Percentiles rank a stretch among this genome's conserved stretches.
phyloP scores from a whole-genome alignment of 2,888 invertebrate genomes.

The Boloria selene region DNA sequence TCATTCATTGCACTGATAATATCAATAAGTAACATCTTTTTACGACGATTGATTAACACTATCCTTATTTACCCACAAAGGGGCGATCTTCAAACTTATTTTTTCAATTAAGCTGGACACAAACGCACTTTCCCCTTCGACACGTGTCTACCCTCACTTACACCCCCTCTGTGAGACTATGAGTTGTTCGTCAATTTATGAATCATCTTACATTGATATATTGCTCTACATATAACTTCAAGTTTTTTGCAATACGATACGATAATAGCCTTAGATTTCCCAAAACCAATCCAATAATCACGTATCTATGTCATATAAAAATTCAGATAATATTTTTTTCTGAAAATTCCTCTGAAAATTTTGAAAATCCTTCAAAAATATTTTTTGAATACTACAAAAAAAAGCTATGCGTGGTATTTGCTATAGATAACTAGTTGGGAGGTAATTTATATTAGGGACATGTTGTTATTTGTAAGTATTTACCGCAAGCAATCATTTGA shows the following conservation, averaged over 20 bases:
- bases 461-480: no score
- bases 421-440: no score
- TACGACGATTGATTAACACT: constrained; percentile 21
- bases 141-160: constrained; percentile 69
- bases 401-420: no score
- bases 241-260: background rate
- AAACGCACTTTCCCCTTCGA: constrained; percentile 70
- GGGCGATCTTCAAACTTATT: constrained; percentile 54
- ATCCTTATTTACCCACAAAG: constrained; percentile 32
- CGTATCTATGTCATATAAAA: no score
- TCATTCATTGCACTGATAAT: background rate
- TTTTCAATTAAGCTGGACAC: constrained; percentile 73
- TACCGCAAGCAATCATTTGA: no score
- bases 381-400: no score
- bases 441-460: no score
- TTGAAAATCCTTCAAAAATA: no score
- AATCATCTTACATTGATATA: constrained; percentile 53
- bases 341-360: no score
- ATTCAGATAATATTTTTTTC: no score
- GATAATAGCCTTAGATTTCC: no score
- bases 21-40: constrained; percentile 12
- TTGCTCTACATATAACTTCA: background rate
- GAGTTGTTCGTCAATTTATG: constrained; percentile 67
- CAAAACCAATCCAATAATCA: no score
- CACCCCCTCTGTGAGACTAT: constrained; percentile 64